phyloP scores from a whole-genome alignment of 1,140 invertebrate species.

The Brachionus calyciflorus region DNA sequence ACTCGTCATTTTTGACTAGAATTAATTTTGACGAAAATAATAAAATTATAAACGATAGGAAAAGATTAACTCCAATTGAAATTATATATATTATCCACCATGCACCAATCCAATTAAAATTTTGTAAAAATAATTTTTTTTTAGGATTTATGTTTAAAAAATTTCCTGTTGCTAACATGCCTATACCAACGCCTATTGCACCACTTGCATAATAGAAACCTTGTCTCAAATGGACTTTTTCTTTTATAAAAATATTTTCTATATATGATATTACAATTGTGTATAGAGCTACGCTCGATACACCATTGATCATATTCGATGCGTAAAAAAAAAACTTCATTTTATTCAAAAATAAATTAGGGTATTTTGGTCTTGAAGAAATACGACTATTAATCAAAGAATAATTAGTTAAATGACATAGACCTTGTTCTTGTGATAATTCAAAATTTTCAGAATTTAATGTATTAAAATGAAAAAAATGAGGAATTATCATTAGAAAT shows the following conservation, averaged over 20 bases:
- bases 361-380: not conserved
- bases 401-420: not conserved
- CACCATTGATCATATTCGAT: slow-evolving; percentile 25
- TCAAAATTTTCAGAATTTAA: not conserved
- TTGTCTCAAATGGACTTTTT: slow-evolving; percentile 15
- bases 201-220: slow-evolving; percentile 34
- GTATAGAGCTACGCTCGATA: slow-evolving; percentile 24
- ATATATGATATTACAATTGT: slow-evolving; percentile 41
- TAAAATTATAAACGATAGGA: not conserved
- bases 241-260: slow-evolving; percentile 25
- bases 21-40: not conserved
- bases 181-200: slow-evolving; percentile 41
- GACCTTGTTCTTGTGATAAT: not conserved
- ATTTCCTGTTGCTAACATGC: slow-evolving; percentile 29
- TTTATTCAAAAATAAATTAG: not conserved
- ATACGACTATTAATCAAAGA: not conserved
- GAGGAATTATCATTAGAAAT: not conserved
- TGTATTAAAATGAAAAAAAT: not conserved
- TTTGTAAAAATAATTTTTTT: not conserved
- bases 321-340: slow-evolving; percentile 33
- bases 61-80: not conserved
- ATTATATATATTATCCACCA: slow-evolving; percentile 45
- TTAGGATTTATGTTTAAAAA: slow-evolving; percentile 26
- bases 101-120: slow-evolving; percentile 24
- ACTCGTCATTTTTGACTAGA: not conserved